phyloP scores from a whole-genome alignment of 2,797 vertebrate genomes.

The Sciurus carolinensis region DNA sequence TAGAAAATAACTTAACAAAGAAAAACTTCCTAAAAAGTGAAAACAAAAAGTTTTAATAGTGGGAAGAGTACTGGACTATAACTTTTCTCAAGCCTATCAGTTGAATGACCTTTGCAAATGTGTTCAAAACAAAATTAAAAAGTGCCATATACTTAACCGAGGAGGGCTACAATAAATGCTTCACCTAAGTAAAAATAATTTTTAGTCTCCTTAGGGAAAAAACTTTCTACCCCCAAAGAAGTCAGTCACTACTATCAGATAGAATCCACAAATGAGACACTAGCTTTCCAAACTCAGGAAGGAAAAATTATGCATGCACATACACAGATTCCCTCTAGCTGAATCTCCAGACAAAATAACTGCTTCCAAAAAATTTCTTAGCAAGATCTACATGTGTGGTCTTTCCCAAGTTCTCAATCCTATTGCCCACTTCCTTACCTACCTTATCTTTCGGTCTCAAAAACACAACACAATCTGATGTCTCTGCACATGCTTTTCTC shows the following conservation, averaged over 20 bases:
- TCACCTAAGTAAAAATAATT: neutral
- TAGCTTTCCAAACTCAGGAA: neutral
- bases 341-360: neutral
- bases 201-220: neutral
- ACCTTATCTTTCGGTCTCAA: neutral
- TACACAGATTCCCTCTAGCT: neutral
- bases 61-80: neutral
- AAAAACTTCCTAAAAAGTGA: neutral
- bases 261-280: slow-evolving; percentile 29
- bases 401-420: slow-evolving; percentile 1
- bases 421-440: neutral
- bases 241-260: neutral
- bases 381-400: neutral
- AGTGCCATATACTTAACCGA: neutral
- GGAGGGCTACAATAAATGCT: neutral
- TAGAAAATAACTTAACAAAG: slow-evolving; percentile 36
- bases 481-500: neutral
- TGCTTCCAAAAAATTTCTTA: neutral
- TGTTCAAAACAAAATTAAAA: neutral
- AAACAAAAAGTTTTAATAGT: neutral
- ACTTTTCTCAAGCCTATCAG: neutral
- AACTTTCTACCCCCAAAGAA: neutral
- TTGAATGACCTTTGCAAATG: slow-evolving; percentile 1
- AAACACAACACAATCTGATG: neutral
- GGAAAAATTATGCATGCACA: neutral